Evolutionary conservation across 2,888 invertebrate species (phyloP), one percentile per base, ranked within the genome.

Genomic region (Steinernema hermaphroditum): DNA sequence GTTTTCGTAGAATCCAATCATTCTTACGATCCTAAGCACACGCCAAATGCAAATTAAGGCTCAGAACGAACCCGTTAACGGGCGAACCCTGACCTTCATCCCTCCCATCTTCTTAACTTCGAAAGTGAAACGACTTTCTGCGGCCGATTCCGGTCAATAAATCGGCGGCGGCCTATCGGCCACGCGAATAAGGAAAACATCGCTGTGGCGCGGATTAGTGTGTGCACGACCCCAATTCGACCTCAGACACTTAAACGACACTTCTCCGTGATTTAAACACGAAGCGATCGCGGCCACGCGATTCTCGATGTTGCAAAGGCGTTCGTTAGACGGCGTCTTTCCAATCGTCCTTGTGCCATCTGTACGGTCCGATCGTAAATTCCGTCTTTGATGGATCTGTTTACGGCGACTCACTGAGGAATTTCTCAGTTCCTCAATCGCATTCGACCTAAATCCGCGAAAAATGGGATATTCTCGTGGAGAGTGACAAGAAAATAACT

Each of bases 211-310:
- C 24, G 54, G 54, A 54, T 54, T 54, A 54, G 54, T 54, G 54
- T 54, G 54, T 54, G 19, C 54, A 54, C 54, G 54, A 54, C 54
- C 54, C 54, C 54, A 54, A 54, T 54, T 54, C 54, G 54, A 54
- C 54, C 54, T 54, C 54, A 54, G 54, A 54, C 54, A 54, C 54
- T 54, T 16, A 22, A 54, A 54, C 54, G 27, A 54, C 54, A 54
- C 54, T 54, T 54, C 19, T 9, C 54, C n/a, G 54, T 54, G 54
- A 54, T 54, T 54, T 54, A 54, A 37, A 37, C 37, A 12, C 54
- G 19, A 19, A 49, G 6, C 12, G 6, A 19, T 24, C 24, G 12
- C n/a, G 27, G 6, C 2, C 54, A 46, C 22, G 46, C 16, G 43
- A 9, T 41, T 41, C 43, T 9, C 16, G 19, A 49, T 27, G 14